Evolutionary conservation across 1,140 invertebrate species (phyloP).

Genomic region (Dendroctonus ponderosae): DNA sequence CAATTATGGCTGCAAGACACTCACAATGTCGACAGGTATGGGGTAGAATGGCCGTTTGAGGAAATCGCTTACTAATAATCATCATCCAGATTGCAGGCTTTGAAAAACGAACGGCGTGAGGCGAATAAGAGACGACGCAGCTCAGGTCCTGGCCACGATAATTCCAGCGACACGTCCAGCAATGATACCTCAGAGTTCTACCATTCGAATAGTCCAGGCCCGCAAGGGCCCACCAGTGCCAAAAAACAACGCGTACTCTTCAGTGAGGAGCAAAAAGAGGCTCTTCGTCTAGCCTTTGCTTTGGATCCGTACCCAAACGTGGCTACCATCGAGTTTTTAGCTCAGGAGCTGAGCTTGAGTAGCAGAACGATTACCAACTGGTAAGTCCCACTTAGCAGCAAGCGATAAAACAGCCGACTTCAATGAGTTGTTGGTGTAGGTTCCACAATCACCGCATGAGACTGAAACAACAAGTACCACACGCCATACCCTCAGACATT

Average conservation of each 20-base stretch:
- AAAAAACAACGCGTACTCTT: slow-evolving; percentile 94
- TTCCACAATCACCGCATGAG: slow-evolving; percentile 96
- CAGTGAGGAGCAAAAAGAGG: slow-evolving; percentile 98
- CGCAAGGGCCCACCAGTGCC: slow-evolving; percentile 68
- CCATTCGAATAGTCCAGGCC: slow-evolving; percentile 77
- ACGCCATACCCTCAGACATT: slow-evolving; percentile 66
- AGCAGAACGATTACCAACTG: slow-evolving; percentile 97
- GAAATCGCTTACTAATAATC: background rate
- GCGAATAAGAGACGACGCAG: slow-evolving; percentile 83
- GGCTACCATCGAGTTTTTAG: slow-evolving; percentile 92
- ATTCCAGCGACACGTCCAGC: slow-evolving; percentile 81
- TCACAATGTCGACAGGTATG: slow-evolving; percentile 77
- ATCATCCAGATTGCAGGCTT: slow-evolving; percentile 63
- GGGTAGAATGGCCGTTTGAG: background rate
- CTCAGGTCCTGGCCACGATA: slow-evolving; percentile 77
- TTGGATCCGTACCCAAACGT: slow-evolving; percentile 96
- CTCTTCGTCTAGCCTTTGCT: slow-evolving; percentile 86
- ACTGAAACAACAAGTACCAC: slow-evolving; percentile 85
- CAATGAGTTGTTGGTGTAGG: slow-evolving; percentile 10
- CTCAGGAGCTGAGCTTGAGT: slow-evolving; percentile 85
- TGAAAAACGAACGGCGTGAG: slow-evolving; percentile 87
- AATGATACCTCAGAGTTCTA: slow-evolving; percentile 89
- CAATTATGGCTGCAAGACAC: slow-evolving; percentile 94
- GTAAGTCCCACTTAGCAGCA: slow-evolving; percentile 46
- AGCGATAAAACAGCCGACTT: background rate